phyloP scores from a whole-genome alignment of 1,140 invertebrate genomes.

The Myzus persicae region DNA sequence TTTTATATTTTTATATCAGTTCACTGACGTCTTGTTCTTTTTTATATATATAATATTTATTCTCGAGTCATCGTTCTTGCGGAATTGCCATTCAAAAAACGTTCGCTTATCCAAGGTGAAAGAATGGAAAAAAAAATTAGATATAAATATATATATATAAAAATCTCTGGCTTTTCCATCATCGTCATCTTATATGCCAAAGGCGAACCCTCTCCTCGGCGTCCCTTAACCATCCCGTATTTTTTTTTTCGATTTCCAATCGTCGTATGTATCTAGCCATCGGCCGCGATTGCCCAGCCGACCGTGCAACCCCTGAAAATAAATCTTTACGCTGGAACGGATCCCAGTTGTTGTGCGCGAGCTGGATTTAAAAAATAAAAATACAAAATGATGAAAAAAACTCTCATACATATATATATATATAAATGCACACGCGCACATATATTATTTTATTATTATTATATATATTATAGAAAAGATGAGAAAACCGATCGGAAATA shows the following conservation, averaged over 20 bases:
- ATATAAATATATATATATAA: conserved; percentile 42
- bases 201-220: conserved; percentile 46
- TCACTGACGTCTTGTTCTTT: conserved; percentile 39
- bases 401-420: conserved; percentile 4
- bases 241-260: conserved; percentile 58
- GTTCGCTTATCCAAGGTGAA: conserved; percentile 44
- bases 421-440: not conserved
- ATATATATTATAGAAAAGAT: conserved; percentile 38
- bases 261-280: conserved; percentile 57
- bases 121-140: conserved; percentile 34
- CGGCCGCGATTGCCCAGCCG: conserved; percentile 57
- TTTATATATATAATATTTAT: conserved; percentile 42
- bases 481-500: conserved; percentile 45
- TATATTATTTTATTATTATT: conserved; percentile 1
- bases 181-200: conserved; percentile 56
- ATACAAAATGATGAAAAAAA: conserved; percentile 56
- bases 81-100: conserved; percentile 49
- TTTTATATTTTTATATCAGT: conserved; percentile 46
- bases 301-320: conserved; percentile 59
- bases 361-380: conserved; percentile 57
- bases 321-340: conserved; percentile 59
- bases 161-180: conserved; percentile 55
- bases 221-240: conserved; percentile 41
- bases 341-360: conserved; percentile 57
- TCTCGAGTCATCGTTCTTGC: conserved; percentile 49